Base-by-base conservation (phyloP, 2,888 invertebrate species). In the Tetheella fluctuosa region DNA sequence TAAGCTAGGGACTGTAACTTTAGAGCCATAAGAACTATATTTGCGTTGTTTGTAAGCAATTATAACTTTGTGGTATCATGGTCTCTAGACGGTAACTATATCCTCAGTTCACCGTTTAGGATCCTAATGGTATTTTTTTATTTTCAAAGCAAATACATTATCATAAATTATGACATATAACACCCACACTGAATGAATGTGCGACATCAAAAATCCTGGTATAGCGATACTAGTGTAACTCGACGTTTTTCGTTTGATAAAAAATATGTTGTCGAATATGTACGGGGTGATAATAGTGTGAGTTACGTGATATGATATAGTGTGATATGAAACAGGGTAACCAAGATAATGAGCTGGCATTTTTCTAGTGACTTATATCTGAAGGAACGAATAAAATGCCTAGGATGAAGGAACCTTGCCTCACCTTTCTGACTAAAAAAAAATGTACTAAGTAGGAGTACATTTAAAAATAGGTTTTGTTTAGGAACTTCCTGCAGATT, bases 101-200 rank as follows among this genome's bases (percentile, higher is more conserved):
- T 88, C 87, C 85, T 80, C 68, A 76, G 88, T 89, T 88, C 85
- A 90, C 89, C 87, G 86, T 90, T 90, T 88, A 86, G 84, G 78
- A 80, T 83, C 81, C 84, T 89, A 91, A 89, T 90, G 90, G 83
- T 85, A 67, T 64, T 83, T 85, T 86, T 86, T 86, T 83, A 73
- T 76, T 70, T 70, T 71, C 70, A 76, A 81, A 76, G 73, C 80
- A 81, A 81, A 88, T 86, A 82, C 84, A 85, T 48, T 48, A 48
- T 89, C 86, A 90, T 90, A 87, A 89, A 86, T 90, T 88, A 88
- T 87, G 89, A 86, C 84, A 86, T 75, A 79, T 81, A 79, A 90
- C 89, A 85, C 88, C 86, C 83, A 84, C 80, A 79, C 74, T 34
- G 13, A 34, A 76, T 74, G 61, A 68, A 70, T 75, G 71, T 70